Evolutionary conservation across 2,888 invertebrate species (phyloP), one percentile per base, ranked within the genome.

Genomic region (Hoplodrina ambigua): DNA sequence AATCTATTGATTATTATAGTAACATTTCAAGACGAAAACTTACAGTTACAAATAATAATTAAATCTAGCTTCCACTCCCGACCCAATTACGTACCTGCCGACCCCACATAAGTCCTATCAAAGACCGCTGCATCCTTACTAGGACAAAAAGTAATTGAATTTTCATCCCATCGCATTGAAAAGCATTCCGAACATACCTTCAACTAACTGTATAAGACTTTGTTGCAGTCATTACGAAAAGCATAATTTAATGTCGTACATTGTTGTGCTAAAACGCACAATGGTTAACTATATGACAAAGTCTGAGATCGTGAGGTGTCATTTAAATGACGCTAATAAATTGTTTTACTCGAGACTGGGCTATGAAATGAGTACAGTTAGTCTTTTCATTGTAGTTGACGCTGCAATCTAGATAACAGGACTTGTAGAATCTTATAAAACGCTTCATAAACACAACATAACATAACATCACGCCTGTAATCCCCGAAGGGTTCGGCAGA

Each of bases 261-360:
- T 80, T 80, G 78, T 80, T 66, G 65, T 75, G 63, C 4, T 68
- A 66, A 79, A 75, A 73, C 30, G 72, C 17, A 81, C 81, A 81
- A 81, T 81, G 20, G 67, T 65, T 54, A 58, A 72, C 54, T n/a
- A 60, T 73, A 69, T 70, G 72, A 81, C 79, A 60, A 57, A 65
- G 77, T 76, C 66, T 33, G 3, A 41, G 61, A 56, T 62, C 72
- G 75, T 81, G 67, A 73, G 63, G 64, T 79, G 71, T 69, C 79
- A 81, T 81, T 76, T 73, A 73, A 79, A 81, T 75, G 73, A 68
- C 57, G 49, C 13, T 71, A 63, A 77, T 81, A 81, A 79, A 81
- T 76, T 71, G 64, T 71, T 50, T 52, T 54, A 54, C 19, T 53
- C 25, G 49, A 33, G 54, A 8, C 33, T 11, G 6, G 17, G 1